Evolutionary conservation across 2,113 vertebrate genomes (phyloP).

Genomic region (Pygoscelis antarcticus): DNA sequence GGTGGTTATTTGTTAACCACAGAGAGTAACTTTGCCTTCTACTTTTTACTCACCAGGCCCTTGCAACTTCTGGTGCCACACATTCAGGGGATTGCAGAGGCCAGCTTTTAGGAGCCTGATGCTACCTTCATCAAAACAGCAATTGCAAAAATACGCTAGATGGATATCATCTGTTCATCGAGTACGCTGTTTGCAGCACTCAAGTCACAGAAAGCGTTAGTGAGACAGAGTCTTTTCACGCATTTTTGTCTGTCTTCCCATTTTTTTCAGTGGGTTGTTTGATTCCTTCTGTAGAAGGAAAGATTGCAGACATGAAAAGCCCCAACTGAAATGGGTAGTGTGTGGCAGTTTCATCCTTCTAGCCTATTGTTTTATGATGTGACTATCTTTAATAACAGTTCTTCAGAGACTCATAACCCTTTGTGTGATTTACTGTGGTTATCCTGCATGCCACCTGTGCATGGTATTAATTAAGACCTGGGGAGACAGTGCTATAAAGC

Average conservation of each 20-base stretch:
- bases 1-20: background rate
- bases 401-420: conserved; percentile 49
- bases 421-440: conserved; percentile 58
- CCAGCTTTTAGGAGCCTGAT: background rate
- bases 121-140: background rate
- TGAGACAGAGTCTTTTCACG: background rate
- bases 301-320: background rate
- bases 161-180: background rate
- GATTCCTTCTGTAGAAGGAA: background rate
- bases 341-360: background rate
- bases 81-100: background rate
- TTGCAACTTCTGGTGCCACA: background rate
- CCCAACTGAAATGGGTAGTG: background rate
- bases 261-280: background rate
- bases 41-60: background rate
- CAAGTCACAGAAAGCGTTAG: background rate
- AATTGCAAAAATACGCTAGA: background rate
- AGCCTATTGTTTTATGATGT: conserved; percentile 42
- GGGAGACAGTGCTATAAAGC: conserved; percentile 35
- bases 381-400: conserved; percentile 48
- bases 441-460: conserved; percentile 54
- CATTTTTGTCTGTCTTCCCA: background rate
- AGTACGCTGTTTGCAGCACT: background rate
- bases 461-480: conserved; percentile 65
- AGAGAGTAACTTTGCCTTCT: background rate